A percentile compares a stretch with the other conserved stretches of the same genome.
These are phyloP conservation scores for Drosophila mercatorum DNA, from an alignment of 2,888 invertebrate genomes.

Conservation along the genomic window DNA sequence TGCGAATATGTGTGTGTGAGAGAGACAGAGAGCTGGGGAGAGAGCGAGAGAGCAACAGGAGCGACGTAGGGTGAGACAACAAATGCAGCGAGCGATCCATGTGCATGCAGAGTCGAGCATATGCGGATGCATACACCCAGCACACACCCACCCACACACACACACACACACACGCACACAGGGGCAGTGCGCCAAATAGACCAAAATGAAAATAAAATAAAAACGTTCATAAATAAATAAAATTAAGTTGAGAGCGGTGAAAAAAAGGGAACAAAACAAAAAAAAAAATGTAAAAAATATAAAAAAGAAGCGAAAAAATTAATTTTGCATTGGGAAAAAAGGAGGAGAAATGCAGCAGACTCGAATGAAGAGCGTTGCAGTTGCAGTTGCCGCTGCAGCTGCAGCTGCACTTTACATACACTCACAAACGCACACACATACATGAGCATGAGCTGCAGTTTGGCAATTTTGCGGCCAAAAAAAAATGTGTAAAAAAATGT, in stretches of 20 bases:
- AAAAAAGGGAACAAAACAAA: slow-evolving; percentile 40
- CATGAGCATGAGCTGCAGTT: slow-evolving; percentile 58
- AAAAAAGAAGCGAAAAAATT: slow-evolving; percentile 29
- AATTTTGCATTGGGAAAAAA: slow-evolving; percentile 33
- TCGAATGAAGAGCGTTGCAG: slow-evolving; percentile 23
- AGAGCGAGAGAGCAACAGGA: slow-evolving; percentile 21
- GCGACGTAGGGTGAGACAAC: slow-evolving; percentile 52
- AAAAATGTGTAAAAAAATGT: slow-evolving; percentile 34
- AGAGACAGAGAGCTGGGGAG: slow-evolving; percentile 3
- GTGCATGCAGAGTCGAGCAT: slow-evolving; percentile 40
- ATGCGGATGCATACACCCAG: slow-evolving; percentile 38
- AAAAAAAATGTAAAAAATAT: slow-evolving; percentile 37
- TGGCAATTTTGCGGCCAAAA: slow-evolving; percentile 67
- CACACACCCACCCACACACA: slow-evolving; percentile 23
- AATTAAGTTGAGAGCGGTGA: slow-evolving; percentile 72
- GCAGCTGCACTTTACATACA: slow-evolving; percentile 58
- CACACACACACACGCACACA: slow-evolving; percentile 8
- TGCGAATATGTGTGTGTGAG: slow-evolving; percentile 4
- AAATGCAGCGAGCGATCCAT: slow-evolving; percentile 36
- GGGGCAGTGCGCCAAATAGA: slow-evolving; percentile 40
- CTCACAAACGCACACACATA: slow-evolving; percentile 23
- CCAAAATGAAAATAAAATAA: slow-evolving; percentile 66
- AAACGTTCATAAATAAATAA: slow-evolving; percentile 74
- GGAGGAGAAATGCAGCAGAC: slow-evolving; percentile 60
- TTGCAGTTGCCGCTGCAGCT: slow-evolving; percentile 34